Evolutionary conservation across 2,113 vertebrate species (phyloP).

Genomic region (Syrrhaptes paradoxus): DNA sequence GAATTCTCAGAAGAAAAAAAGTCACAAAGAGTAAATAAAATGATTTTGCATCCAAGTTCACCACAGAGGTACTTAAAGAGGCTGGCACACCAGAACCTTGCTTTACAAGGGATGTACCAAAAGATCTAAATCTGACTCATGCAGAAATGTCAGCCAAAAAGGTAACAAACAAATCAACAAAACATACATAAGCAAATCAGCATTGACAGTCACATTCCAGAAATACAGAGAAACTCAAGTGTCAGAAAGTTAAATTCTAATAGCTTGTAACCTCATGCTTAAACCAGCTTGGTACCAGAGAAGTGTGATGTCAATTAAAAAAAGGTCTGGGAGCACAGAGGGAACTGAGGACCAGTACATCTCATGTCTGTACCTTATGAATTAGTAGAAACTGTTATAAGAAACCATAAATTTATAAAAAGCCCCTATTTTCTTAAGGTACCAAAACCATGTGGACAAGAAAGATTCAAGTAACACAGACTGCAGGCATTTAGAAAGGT

Average conservation of each 20-base stretch:
- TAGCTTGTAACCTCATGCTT: background rate
- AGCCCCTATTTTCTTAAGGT: background rate
- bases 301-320: background rate
- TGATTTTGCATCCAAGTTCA: background rate
- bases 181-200: background rate
- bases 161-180: background rate
- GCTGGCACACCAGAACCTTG: background rate
- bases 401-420: background rate
- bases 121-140: background rate
- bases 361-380: background rate
- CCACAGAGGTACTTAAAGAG: background rate
- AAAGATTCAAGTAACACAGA: background rate
- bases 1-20: background rate
- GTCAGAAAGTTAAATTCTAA: slow-evolving; percentile 14
- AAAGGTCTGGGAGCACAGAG: background rate
- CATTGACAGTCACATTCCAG: background rate
- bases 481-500: background rate
- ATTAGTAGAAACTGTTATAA: background rate
- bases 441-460: background rate
- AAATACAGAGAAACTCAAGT: background rate
- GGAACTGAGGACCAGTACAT: background rate
- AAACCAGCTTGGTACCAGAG: background rate
- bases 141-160: background rate
- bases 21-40: background rate
- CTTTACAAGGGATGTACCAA: background rate